phyloP scores from a whole-genome alignment of 2,888 invertebrate species.

The Lydus trimaculatus region DNA sequence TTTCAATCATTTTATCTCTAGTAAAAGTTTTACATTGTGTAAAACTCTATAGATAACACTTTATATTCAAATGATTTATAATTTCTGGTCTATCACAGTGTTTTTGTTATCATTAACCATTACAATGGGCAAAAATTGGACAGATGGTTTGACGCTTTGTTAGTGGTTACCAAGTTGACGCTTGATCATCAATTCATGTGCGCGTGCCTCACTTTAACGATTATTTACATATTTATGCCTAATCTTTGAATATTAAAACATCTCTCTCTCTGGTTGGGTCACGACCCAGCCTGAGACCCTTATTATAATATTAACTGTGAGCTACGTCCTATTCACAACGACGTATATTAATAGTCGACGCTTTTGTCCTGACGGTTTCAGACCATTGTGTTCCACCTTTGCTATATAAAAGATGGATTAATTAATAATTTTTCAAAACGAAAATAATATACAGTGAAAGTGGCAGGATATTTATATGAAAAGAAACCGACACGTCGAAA shows the following conservation, averaged over 20 bases:
- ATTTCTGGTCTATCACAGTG: not conserved
- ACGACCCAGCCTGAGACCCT: conserved; percentile 28
- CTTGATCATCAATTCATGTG: conserved; percentile 37
- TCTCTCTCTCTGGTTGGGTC: conserved; percentile 29
- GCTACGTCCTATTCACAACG: conserved; percentile 34
- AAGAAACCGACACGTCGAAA: not conserved
- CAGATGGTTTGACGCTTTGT: conserved; percentile 28
- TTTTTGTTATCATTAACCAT: not conserved
- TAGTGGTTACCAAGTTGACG: conserved; percentile 36
- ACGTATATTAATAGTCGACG: conserved; percentile 39
- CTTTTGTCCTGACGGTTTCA: conserved; percentile 34
- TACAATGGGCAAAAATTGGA: conserved; percentile 5
- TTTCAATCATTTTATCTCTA: conserved; percentile 26
- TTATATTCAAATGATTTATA: conserved; percentile 38
- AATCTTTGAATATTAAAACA: conserved; percentile 40
- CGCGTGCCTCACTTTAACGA: conserved; percentile 38
- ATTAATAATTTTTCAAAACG: conserved; percentile 30
- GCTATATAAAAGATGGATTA: conserved; percentile 31
- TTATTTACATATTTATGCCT: conserved; percentile 40
- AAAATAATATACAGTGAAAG: conserved; percentile 5
- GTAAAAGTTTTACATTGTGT: conserved; percentile 35
- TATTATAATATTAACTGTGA: conserved; percentile 39
- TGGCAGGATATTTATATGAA: not conserved
- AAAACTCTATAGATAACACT: conserved; percentile 35
- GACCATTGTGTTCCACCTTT: conserved; percentile 33